Evolutionary conservation across 2,113 vertebrate genomes (phyloP).

Genomic region (Isurus oxyrinchus): DNA sequence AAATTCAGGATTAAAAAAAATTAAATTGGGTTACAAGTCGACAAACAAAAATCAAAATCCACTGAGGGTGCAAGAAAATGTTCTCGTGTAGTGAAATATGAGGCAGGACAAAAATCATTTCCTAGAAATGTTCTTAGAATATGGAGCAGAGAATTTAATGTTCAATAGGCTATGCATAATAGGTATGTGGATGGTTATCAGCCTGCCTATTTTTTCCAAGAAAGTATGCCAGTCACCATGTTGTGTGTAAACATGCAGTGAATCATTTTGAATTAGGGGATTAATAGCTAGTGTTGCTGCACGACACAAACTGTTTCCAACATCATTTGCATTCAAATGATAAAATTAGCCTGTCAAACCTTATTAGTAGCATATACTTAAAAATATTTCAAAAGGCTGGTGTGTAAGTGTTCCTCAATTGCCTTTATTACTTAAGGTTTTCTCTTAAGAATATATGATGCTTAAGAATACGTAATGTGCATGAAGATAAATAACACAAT

Average conservation of each 20-base stretch:
- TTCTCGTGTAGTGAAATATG: not conserved
- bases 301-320: not conserved
- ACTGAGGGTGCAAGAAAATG: not conserved
- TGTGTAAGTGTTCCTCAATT: not conserved
- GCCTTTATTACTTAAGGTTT: not conserved
- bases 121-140: not conserved
- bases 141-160: not conserved
- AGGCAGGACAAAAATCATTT: not conserved
- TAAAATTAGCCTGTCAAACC: not conserved
- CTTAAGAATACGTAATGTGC: not conserved
- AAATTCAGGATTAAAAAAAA: not conserved
- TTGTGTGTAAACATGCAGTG: not conserved
- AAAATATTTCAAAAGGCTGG: not conserved
- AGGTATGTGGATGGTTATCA: not conserved
- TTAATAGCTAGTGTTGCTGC: not conserved
- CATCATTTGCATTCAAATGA: not conserved
- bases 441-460: not conserved
- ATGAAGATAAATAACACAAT: not conserved
- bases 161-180: not conserved
- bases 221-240: not conserved
- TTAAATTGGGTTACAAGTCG: not conserved
- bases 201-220: not conserved
- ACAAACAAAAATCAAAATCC: not conserved
- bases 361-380: not conserved
- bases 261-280: not conserved